Evolutionary conservation across 2,113 vertebrate species (phyloP).

Genomic region (Tinamus guttatus): DNA sequence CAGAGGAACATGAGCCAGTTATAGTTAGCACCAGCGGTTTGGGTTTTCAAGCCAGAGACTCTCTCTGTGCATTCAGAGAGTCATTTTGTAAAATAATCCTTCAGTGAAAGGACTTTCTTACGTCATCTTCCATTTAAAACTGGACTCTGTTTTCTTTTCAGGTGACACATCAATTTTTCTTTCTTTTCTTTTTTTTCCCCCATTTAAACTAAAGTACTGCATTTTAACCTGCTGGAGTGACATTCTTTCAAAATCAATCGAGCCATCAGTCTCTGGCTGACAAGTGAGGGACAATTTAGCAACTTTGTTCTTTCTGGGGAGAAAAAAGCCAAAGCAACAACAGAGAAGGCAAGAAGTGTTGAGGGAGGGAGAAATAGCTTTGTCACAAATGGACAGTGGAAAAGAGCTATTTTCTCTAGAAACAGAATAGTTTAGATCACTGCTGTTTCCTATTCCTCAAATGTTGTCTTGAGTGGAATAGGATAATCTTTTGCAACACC

Average conservation of each 20-base stretch:
- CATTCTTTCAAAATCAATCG: background rate
- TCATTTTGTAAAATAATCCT: background rate
- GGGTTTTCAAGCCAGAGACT: background rate
- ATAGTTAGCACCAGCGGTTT: background rate
- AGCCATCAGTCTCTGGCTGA: background rate
- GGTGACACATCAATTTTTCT: background rate
- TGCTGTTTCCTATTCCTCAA: background rate
- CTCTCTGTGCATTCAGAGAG: background rate
- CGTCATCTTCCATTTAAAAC: background rate
- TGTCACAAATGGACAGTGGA: background rate
- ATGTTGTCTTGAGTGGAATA: background rate
- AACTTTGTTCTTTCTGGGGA: background rate
- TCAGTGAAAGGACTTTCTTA: background rate
- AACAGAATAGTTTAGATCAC: background rate
- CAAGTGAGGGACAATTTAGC: background rate
- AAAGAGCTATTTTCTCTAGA: background rate
- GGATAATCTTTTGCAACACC: background rate
- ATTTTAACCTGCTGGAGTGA: background rate
- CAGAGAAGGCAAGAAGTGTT: background rate
- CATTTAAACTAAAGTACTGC: background rate
- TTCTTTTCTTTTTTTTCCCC: background rate
- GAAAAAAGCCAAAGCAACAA: background rate
- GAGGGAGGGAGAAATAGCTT: background rate
- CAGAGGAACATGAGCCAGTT: rapidly evolving
- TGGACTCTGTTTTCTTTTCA: background rate